phyloP scores from a whole-genome alignment of 2,113 vertebrate species.

The Neotoma lepida region DNA sequence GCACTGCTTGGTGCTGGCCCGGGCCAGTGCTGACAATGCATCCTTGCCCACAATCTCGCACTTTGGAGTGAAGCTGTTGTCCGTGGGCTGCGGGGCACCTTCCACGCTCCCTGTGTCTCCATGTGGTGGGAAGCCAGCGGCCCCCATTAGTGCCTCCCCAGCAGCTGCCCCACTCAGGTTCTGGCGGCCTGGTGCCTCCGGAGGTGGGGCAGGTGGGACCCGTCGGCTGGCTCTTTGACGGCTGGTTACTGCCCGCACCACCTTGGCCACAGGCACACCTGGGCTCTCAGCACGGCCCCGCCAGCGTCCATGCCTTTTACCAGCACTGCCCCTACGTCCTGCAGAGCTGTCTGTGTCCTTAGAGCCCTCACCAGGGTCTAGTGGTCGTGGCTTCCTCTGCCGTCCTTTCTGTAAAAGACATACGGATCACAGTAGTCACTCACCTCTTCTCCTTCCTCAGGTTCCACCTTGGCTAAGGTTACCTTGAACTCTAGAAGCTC shows the following conservation, averaged over 20 bases:
- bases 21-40: slow-evolving; percentile 93
- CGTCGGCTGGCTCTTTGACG: slow-evolving; percentile 83
- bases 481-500: not conserved
- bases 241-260: slow-evolving; percentile 81
- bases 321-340: slow-evolving; percentile 84
- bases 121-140: slow-evolving; percentile 83
- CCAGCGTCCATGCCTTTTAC: slow-evolving; percentile 88
- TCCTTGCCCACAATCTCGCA: slow-evolving; percentile 96
- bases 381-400: slow-evolving; percentile 90
- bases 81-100: slow-evolving; percentile 91
- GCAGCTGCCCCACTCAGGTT: slow-evolving; percentile 89
- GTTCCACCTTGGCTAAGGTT: not conserved
- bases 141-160: slow-evolving; percentile 85
- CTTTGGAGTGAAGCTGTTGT: slow-evolving; percentile 92
- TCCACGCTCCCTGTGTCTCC: slow-evolving; percentile 96
- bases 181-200: slow-evolving; percentile 89
- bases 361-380: slow-evolving; percentile 88
- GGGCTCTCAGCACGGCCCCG: slow-evolving; percentile 85
- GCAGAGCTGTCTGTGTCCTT: slow-evolving; percentile 88
- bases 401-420: slow-evolving; percentile 85
- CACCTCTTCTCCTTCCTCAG: not conserved
- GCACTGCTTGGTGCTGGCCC: slow-evolving; percentile 94
- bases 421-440: not conserved
- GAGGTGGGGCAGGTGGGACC: slow-evolving; percentile 63
- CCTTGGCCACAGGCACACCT: slow-evolving; percentile 82